phyloP scores from a whole-genome alignment of 2,113 vertebrate species.

The Parotia lawesii region DNA sequence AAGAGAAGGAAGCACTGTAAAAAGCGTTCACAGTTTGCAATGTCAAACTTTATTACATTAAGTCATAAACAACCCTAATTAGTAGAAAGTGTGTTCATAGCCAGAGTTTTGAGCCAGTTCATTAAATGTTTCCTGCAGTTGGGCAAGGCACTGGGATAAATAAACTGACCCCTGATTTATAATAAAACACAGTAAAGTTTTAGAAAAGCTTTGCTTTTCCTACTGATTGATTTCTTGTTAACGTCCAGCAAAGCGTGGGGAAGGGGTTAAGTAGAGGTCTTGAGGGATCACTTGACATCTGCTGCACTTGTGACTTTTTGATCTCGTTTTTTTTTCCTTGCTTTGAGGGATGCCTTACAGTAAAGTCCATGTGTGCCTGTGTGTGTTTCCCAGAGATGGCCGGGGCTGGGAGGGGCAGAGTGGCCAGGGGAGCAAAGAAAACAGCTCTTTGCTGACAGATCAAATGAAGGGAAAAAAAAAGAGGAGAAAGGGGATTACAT shows the following conservation, averaged over 20 bases:
- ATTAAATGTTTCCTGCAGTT: slow-evolving; percentile 31
- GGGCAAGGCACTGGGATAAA: slow-evolving; percentile 4
- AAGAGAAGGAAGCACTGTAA: slow-evolving; percentile 49
- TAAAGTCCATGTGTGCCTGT: slow-evolving; percentile 44
- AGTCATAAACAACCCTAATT: slow-evolving; percentile 68
- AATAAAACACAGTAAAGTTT: slow-evolving; percentile 40
- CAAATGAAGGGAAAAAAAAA: slow-evolving; percentile 68
- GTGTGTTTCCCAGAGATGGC: slow-evolving; percentile 15
- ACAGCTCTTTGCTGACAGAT: slow-evolving; percentile 75
- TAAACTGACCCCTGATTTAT: slow-evolving; percentile 41
- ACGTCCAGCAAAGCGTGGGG: slow-evolving; percentile 61
- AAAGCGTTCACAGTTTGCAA: slow-evolving; percentile 57
- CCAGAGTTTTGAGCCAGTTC: slow-evolving; percentile 33
- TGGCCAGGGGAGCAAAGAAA: slow-evolving; percentile 49
- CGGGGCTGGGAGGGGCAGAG: not conserved
- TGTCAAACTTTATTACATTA: slow-evolving; percentile 60
- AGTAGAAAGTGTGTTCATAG: slow-evolving; percentile 29
- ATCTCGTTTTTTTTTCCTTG: slow-evolving; percentile 67
- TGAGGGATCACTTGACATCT: slow-evolving; percentile 83
- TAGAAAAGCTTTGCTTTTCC: slow-evolving; percentile 42
- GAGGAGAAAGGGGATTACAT: slow-evolving; percentile 65
- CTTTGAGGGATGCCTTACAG: slow-evolving; percentile 63
- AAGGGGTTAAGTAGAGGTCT: slow-evolving; percentile 77
- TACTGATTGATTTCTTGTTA: slow-evolving; percentile 66
- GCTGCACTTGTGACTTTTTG: slow-evolving; percentile 75